These are phyloP conservation scores for Hipposideros larvatus DNA, from an alignment of 2,797 vertebrate genomes.

Conservation along the genomic window DNA sequence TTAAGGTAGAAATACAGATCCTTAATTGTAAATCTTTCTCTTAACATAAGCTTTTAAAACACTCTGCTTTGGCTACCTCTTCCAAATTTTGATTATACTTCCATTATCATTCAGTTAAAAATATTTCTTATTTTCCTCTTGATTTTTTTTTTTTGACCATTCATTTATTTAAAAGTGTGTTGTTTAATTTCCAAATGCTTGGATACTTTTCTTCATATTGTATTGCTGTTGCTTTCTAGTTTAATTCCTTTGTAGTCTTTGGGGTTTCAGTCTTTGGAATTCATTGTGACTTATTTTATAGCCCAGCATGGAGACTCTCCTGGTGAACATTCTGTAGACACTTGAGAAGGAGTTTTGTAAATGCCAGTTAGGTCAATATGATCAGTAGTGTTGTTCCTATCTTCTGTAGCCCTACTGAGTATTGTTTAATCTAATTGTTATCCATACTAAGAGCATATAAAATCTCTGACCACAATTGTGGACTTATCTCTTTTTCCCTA, in stretches of 20 bases:
- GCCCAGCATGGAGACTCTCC: not conserved
- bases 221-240: not conserved
- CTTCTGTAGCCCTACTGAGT: not conserved
- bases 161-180: not conserved
- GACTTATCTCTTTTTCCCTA: not conserved
- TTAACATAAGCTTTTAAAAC: not conserved
- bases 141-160: not conserved
- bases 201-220: not conserved
- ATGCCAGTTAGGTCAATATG: not conserved
- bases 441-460: conserved; percentile 6
- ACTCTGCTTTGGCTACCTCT: not conserved
- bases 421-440: not conserved
- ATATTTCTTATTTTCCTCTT: not conserved
- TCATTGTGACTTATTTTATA: not conserved
- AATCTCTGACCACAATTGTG: not conserved
- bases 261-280: not conserved
- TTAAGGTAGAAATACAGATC: not conserved
- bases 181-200: not conserved
- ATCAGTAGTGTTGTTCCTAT: not conserved
- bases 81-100: not conserved
- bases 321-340: not conserved
- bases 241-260: not conserved
- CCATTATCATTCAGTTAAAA: not conserved
- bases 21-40: not conserved
- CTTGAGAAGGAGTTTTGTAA: not conserved